Evolutionary conservation across 2,888 invertebrate genomes (phyloP).

Genomic region (Atrina japonica): DNA sequence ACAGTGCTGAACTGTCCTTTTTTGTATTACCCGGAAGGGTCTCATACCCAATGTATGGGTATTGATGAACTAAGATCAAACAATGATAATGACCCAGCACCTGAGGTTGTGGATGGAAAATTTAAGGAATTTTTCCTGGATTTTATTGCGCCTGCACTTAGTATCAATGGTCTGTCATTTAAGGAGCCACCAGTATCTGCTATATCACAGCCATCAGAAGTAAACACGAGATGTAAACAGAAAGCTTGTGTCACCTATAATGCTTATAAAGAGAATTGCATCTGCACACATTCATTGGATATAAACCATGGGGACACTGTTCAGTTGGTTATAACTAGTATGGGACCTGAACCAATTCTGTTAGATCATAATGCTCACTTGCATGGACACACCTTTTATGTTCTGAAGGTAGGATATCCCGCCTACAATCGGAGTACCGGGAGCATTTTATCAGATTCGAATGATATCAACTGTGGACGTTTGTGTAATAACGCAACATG

Average conservation of each 20-base stretch:
- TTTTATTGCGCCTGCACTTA: slow-evolving; percentile 69
- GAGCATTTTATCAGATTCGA: no score
- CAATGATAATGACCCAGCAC: slow-evolving; percentile 44
- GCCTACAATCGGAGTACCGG: no score
- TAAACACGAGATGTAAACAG: slow-evolving; percentile 15
- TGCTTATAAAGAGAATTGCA: no score
- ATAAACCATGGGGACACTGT: no score
- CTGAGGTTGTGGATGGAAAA: slow-evolving; percentile 33
- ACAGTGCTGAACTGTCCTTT: slow-evolving; percentile 32
- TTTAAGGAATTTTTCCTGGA: slow-evolving; percentile 70
- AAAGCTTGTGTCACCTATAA: neutral
- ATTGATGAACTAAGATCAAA: slow-evolving; percentile 45
- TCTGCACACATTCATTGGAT: no score
- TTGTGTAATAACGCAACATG: no score
- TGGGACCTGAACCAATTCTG: no score
- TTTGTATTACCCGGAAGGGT: slow-evolving; percentile 4
- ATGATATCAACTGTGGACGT: no score
- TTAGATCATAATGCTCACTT: no score
- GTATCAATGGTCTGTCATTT: slow-evolving; percentile 48
- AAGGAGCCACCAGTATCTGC: slow-evolving; percentile 47
- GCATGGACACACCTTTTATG: no score
- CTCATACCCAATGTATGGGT: slow-evolving; percentile 13
- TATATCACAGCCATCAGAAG: slow-evolving; percentile 34
- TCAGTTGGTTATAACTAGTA: no score
- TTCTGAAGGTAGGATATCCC: no score